Evolutionary conservation across 1,140 invertebrate genomes (phyloP).

Genomic region (Ephestia elutella): DNA sequence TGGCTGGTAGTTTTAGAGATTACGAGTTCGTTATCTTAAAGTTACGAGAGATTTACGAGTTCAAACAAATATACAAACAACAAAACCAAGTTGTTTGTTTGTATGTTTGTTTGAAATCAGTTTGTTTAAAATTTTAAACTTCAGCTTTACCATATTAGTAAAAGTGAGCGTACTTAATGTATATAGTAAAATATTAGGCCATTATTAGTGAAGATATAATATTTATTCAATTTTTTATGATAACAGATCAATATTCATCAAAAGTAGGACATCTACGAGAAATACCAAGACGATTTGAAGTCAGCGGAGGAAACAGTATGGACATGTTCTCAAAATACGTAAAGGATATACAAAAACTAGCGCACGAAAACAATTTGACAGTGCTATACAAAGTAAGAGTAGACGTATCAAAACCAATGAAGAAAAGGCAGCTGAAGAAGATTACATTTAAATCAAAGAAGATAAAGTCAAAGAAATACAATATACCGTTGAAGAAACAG

Average conservation of each 20-base stretch:
- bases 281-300: slow-evolving; percentile 51
- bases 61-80: too few species aligned
- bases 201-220: too few species aligned
- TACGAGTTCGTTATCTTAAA: too few species aligned
- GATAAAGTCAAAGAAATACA: slow-evolving; percentile 51
- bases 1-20: too few species aligned
- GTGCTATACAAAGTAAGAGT: slow-evolving; percentile 49
- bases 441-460: slow-evolving; percentile 21
- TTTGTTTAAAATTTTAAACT: too few species aligned
- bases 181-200: too few species aligned
- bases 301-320: slow-evolving; percentile 37
- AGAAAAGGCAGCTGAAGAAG: slow-evolving; percentile 30
- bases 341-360: slow-evolving; percentile 41
- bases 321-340: slow-evolving; percentile 42
- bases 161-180: too few species aligned
- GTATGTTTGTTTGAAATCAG: too few species aligned
- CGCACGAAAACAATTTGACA: slow-evolving; percentile 37
- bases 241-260: slow-evolving; percentile 24
- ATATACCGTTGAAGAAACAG: slow-evolving; percentile 57
- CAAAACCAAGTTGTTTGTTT: too few species aligned
- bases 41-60: too few species aligned
- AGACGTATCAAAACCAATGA: slow-evolving; percentile 23
- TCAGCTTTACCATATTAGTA: too few species aligned
- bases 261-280: slow-evolving; percentile 36
- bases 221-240: too few species aligned